Conservation (phyloP, 2,888 invertebrate genomes). For the Copidosoma aretas region DNA sequence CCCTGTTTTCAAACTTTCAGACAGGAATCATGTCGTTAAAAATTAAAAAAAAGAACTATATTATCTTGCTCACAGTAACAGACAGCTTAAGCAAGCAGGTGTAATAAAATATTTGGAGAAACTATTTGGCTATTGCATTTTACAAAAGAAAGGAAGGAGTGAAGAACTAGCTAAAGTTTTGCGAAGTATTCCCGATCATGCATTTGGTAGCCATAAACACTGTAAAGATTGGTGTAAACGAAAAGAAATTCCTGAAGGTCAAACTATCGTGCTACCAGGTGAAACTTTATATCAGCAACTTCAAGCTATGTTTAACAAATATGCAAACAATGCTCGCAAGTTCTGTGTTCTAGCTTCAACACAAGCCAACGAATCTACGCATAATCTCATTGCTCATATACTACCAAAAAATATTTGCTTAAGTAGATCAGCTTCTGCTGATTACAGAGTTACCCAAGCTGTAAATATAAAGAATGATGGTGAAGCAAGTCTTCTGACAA, state of each 20-base stretch:
- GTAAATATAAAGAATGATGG: conserved; percentile 14
- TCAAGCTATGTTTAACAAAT: background rate
- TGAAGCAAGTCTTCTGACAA: background rate
- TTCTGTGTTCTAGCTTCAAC: conserved; percentile 11
- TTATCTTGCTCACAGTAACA: background rate
- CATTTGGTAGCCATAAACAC: background rate
- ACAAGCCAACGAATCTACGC: conserved; percentile 2
- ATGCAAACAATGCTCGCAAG: conserved; percentile 14
- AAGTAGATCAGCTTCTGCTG: conserved; percentile 1
- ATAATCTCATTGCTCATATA: conserved; percentile 9
- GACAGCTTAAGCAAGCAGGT: conserved; percentile 8
- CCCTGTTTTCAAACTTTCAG: too few relatives aligned
- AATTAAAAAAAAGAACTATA: conserved; percentile 8
- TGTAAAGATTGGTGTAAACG: conserved; percentile 5
- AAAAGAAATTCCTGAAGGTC: background rate
- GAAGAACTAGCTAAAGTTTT: conserved; percentile 7
- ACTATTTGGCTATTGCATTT: conserved; percentile 14
- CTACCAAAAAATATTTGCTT: conserved; percentile 15
- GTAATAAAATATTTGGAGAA: conserved; percentile 9
- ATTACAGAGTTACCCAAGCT: conserved; percentile 12
- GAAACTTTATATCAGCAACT: background rate
- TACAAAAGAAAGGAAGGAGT: conserved; percentile 19
- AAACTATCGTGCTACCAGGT: background rate
- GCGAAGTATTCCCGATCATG: conserved; percentile 9
- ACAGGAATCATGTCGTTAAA: background rate